Percentiles rank a stretch among this genome's conserved stretches.
Evolutionary conservation across 2,888 invertebrate species (phyloP).

Genomic region (Uloborus plumipes): DNA sequence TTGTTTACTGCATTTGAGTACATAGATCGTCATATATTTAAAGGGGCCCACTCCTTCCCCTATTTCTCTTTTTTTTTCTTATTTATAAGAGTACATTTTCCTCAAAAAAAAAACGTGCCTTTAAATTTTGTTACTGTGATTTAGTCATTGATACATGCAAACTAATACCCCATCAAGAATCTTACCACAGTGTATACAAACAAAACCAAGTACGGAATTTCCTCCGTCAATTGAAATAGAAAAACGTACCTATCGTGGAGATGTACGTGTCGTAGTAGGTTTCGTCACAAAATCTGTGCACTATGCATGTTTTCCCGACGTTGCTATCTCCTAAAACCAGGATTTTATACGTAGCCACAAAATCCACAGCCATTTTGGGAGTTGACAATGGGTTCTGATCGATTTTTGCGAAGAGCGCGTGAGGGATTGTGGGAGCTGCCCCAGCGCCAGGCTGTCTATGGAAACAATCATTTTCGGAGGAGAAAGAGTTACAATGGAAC

Average conservation of each 20-base stretch:
- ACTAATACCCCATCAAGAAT: too few relatives aligned
- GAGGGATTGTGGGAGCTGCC: conserved; percentile 29
- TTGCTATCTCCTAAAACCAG: conserved; percentile 89
- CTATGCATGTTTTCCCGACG: conserved; percentile 91
- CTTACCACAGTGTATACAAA: too few relatives aligned
- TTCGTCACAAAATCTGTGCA: conserved; percentile 90
- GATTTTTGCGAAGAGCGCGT: conserved; percentile 41
- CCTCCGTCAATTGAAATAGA: background rate
- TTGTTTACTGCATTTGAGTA: too few relatives aligned
- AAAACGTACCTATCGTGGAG: conserved; percentile 87
- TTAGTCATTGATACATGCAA: too few relatives aligned
- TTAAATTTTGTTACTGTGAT: too few relatives aligned
- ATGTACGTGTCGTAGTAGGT: conserved; percentile 91
- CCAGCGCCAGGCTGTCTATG: conserved; percentile 54
- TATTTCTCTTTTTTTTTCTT: too few relatives aligned
- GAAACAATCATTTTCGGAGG: conserved; percentile 21
- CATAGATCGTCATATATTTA: too few relatives aligned
- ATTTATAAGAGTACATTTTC: too few relatives aligned
- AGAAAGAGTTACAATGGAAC: background rate
- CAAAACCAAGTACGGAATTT: background rate
- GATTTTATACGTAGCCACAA: conserved; percentile 75
- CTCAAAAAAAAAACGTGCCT: too few relatives aligned
- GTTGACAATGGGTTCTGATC: conserved; percentile 13
- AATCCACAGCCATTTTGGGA: conserved; percentile 61
- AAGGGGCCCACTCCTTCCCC: too few relatives aligned